phyloP scores from a whole-genome alignment of 2,797 vertebrate species.

The Falco cherrug region DNA sequence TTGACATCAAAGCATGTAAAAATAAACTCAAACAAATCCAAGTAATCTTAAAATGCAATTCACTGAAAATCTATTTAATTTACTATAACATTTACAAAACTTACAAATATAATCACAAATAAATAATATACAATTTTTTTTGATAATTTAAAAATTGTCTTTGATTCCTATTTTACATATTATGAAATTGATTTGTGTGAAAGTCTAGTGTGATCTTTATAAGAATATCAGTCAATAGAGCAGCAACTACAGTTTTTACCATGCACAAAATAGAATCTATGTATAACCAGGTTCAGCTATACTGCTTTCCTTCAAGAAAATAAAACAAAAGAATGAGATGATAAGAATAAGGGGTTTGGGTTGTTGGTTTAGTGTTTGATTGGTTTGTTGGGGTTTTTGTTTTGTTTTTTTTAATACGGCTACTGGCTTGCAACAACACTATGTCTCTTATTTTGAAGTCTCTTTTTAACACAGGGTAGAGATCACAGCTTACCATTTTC shows the following conservation, averaged over 20 bases:
- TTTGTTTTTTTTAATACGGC: not conserved
- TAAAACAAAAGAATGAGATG: not conserved
- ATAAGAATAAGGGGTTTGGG: not conserved
- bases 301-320: not conserved
- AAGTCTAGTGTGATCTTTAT: not conserved
- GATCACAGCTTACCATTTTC: not conserved
- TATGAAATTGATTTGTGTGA: not conserved
- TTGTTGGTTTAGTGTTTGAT: not conserved
- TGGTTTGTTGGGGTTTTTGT: rapidly evolving
- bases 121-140: not conserved
- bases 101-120: not conserved
- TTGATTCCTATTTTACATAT: not conserved
- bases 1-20: not conserved
- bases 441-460: not conserved
- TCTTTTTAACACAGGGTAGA: not conserved
- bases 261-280: rapidly evolving
- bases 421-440: not conserved
- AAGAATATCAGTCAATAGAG: not conserved
- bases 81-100: not conserved
- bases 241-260: not conserved
- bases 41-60: not conserved
- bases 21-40: not conserved
- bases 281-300: not conserved
- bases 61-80: not conserved
- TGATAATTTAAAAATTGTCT: not conserved